These are phyloP conservation scores for Anneissia japonica DNA, from an alignment of 35 echinoderm and acorn worm genomes.

Conservation along the genomic window DNA sequence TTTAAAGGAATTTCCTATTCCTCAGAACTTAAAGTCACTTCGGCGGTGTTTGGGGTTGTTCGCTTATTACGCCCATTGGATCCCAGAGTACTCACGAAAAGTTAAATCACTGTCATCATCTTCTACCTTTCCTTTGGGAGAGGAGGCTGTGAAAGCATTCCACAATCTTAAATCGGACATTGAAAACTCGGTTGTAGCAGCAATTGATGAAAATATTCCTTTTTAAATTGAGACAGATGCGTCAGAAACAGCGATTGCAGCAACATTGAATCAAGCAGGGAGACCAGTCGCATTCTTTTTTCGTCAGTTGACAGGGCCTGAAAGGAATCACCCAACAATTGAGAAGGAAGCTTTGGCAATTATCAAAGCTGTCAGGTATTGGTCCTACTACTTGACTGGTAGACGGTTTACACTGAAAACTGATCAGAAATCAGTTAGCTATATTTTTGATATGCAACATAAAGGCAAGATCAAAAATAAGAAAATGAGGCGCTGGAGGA, in stretches of 20 bases:
- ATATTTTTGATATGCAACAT: conserved; percentile 35
- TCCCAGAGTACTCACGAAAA: conserved; percentile 21
- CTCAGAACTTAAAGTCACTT: conserved; percentile 25
- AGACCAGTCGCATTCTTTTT: conserved; percentile 30
- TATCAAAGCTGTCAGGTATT: conserved; percentile 22
- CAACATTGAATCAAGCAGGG: conserved; percentile 18
- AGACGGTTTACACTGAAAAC: conserved; percentile 26
- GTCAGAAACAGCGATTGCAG: conserved; percentile 28
- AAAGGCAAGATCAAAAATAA: conserved; percentile 44
- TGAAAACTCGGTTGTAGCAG: conserved; percentile 1
- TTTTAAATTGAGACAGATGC: conserved; percentile 37
- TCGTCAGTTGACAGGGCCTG: background rate
- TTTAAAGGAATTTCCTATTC: conserved; percentile 19
- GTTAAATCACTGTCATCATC: conserved; percentile 5
- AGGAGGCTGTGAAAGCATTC: conserved; percentile 30
- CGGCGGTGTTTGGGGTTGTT: conserved; percentile 1
- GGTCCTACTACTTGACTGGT: conserved; percentile 24
- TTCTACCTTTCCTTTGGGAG: conserved; percentile 5
- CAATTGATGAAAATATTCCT: conserved; percentile 29
- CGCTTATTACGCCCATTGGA: conserved; percentile 30
- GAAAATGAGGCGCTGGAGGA: conserved; percentile 40
- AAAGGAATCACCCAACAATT: conserved; percentile 34
- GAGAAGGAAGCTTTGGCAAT: conserved; percentile 30
- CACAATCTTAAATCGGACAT: conserved; percentile 23
- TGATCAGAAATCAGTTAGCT: conserved; percentile 33